Conservation (phyloP, 2,113 vertebrate species). For the Notothenia coriiceps region DNA sequence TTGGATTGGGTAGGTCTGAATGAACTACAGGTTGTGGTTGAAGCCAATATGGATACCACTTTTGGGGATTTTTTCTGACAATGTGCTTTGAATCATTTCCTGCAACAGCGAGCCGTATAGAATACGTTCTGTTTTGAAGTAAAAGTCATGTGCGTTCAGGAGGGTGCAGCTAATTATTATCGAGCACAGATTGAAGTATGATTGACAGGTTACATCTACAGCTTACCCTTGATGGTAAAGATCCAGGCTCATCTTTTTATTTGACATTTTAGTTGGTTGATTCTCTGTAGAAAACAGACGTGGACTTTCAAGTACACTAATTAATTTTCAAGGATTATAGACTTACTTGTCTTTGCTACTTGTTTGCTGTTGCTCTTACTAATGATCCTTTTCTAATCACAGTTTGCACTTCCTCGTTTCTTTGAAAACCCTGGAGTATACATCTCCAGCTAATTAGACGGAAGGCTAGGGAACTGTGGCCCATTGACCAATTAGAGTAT, state of each 20-base stretch:
- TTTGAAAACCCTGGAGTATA: background rate
- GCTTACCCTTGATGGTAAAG: conserved; percentile 12
- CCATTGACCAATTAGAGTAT: background rate
- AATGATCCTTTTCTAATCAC: conserved; percentile 26
- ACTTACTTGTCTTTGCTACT: background rate
- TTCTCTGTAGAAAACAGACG: background rate
- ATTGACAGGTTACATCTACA: conserved; percentile 19
- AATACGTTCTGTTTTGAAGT: background rate
- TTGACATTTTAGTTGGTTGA: conserved; percentile 22
- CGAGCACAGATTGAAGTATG: background rate
- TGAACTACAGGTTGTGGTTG: background rate
- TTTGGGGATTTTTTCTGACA: background rate
- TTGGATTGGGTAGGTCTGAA: background rate
- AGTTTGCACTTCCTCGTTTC: background rate
- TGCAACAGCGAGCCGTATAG: background rate
- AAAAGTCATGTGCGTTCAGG: conserved; percentile 3
- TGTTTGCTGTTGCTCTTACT: conserved; percentile 12
- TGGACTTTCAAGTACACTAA: conserved; percentile 27
- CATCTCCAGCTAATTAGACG: conserved; percentile 30
- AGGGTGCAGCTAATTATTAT: conserved; percentile 26
- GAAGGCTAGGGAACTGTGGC: background rate
- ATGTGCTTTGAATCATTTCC: background rate
- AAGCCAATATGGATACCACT: background rate
- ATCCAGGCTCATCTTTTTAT: conserved; percentile 10
- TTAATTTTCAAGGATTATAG: conserved; percentile 44